Evolutionary conservation across 2,797 vertebrate genomes (phyloP), one percentile per base, ranked within the genome.

Genomic region (Mastacembelus armatus): DNA sequence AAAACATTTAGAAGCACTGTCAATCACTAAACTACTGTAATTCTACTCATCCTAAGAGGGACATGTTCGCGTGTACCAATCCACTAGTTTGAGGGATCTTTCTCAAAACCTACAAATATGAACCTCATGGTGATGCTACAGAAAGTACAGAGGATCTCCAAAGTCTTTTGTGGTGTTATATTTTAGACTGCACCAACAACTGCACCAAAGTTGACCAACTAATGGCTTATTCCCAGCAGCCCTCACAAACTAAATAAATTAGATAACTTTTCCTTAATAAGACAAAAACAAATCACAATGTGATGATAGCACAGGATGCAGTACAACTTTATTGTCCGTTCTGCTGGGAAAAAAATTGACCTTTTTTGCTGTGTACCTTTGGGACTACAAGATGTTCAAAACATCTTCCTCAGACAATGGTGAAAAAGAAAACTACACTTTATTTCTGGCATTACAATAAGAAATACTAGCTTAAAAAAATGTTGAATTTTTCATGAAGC

Each of bases 401-500:
- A 18, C 7, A 59, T 16, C 22, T 66, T 12, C 16, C 24, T 66
- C 70, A 19, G 67, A 73, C 27, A 51, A 44, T 4, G 7, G 19
- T 7, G 3, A 62, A 40, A 55, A 58, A 38, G 47, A 71, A 70
- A 77, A 68, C 63, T 38, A 33, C 47, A 51, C 24, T 67, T 72
- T 19, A 63, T 47, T 54, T 30, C 24, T 30, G n/a, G n/a, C 48
- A 85, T 79, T 75, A 78, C 71, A 77, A 81, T 64, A 68, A 82
- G 35, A 74, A 71, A 73, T 36, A 47, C 44, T 66, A 21, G 49
- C 66, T 74, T 64, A 26, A 68, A 77, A 78, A 77, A 21, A 21
- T 36, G 16, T 50, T 90, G 67, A 73, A 89, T 88, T 68, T 87
- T 91, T 90, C 61, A 89, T 88, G 65, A 87, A 55, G 75, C 33